phyloP scores from a whole-genome alignment of 2,888 invertebrate genomes.

The Palloptera scutellata region DNA sequence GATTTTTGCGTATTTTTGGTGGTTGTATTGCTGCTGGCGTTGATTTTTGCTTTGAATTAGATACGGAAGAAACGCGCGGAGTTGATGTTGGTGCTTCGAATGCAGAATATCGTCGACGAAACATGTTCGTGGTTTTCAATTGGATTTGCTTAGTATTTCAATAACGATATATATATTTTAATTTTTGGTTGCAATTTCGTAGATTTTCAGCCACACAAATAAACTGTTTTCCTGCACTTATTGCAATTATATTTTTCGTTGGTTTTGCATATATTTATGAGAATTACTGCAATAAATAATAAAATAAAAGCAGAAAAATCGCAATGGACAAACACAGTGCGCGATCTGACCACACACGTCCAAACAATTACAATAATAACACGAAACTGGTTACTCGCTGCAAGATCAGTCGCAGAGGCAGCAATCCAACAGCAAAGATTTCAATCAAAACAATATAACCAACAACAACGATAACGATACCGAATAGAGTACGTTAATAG shows the following conservation, averaged over 20 bases:
- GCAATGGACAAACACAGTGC: too few species aligned
- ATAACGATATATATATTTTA: neutral
- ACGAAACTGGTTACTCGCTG: constrained; percentile 40
- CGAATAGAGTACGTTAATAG: neutral
- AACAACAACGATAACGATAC: neutral
- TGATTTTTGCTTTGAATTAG: constrained; percentile 34
- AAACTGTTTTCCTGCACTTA: neutral
- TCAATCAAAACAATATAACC: neutral
- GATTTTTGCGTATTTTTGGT: constrained; percentile 42
- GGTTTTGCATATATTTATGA: too few species aligned
- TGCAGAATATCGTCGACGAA: constrained; percentile 60
- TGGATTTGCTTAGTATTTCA: neutral
- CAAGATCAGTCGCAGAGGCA: constrained; percentile 20
- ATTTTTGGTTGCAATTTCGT: neutral
- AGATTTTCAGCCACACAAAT: neutral
- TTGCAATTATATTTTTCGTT: neutral
- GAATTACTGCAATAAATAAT: too few species aligned
- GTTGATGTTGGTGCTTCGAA: constrained; percentile 57
- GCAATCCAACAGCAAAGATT: constrained; percentile 11
- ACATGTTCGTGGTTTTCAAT: constrained; percentile 31
- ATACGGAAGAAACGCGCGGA: constrained; percentile 48
- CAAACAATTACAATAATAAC: constrained; percentile 38
- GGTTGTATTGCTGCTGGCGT: constrained; percentile 21
- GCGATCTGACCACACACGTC: constrained; percentile 26
- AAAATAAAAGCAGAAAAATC: too few species aligned